Conservation (phyloP, 2,113 vertebrate species). For the Chlamydotis undulata region DNA sequence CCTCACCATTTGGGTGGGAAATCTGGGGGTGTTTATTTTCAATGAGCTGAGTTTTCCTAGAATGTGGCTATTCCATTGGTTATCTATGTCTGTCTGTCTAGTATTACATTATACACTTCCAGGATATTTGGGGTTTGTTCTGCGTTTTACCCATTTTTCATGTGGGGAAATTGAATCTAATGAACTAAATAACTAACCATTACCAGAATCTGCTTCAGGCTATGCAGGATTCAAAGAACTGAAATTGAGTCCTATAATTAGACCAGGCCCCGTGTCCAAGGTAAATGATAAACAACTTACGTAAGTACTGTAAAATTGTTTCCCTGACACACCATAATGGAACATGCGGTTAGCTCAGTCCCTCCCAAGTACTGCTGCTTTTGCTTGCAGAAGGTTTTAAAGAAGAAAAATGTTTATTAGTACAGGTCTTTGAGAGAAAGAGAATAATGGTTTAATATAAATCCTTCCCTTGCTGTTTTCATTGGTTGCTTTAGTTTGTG, state of each 20-base stretch:
- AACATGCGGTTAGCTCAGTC: neutral
- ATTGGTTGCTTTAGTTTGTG: neutral
- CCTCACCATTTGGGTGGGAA: neutral
- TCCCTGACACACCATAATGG: neutral
- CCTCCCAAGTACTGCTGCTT: neutral
- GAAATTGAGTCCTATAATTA: neutral
- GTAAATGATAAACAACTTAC: neutral
- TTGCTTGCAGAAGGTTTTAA: neutral
- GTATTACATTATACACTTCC: neutral
- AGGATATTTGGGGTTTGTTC: neutral
- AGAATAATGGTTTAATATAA: neutral
- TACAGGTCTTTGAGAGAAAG: neutral
- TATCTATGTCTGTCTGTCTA: neutral
- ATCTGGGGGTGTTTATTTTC: neutral
- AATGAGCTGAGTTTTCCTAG: neutral
- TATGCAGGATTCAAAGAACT: neutral
- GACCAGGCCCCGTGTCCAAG: neutral
- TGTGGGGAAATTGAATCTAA: neutral
- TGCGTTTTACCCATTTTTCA: neutral
- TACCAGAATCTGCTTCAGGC: neutral
- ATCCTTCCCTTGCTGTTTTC: neutral
- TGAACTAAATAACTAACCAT: neutral
- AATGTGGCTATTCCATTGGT: fast-evolving
- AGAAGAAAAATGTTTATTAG: neutral
- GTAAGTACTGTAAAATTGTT: neutral